A percentile compares a stretch with the other conserved stretches of the same genome.
Evolutionary conservation across 2,113 vertebrate species (phyloP).

Genomic region (Isurus oxyrinchus): DNA sequence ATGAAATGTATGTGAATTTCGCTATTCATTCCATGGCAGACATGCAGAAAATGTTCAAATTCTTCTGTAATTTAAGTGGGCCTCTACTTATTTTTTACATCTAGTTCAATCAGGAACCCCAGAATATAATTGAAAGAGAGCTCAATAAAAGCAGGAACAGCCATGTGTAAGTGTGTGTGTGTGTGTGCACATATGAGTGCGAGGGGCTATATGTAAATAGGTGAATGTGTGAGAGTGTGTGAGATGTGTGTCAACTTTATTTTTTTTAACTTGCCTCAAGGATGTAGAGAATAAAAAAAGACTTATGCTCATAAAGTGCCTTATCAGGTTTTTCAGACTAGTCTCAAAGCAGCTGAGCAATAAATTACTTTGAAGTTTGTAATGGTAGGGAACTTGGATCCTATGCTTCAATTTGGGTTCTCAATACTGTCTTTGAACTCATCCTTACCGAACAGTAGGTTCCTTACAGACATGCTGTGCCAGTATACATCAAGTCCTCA

Average conservation of each 20-base stretch:
- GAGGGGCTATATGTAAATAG: background rate
- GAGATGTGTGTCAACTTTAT: background rate
- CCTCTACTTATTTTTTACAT: background rate
- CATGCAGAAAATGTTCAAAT: background rate
- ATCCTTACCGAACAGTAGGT: background rate
- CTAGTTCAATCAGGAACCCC: background rate
- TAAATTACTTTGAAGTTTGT: background rate
- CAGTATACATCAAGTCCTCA: background rate
- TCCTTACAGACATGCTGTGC: no score
- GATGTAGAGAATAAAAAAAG: background rate
- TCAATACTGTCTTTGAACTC: background rate
- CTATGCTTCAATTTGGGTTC: background rate
- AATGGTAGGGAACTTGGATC: background rate
- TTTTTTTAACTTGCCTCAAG: background rate
- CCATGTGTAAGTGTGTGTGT: background rate
- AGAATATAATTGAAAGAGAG: background rate
- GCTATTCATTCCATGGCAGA: background rate
- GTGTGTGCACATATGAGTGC: background rate
- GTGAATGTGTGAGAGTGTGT: background rate
- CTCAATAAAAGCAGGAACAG: background rate
- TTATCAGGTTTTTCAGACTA: background rate
- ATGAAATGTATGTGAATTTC: background rate
- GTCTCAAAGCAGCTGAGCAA: background rate
- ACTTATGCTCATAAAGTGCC: background rate
- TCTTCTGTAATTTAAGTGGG: background rate